Conservation (phyloP, 2,797 vertebrate genomes). For the Molossus molossus region DNA sequence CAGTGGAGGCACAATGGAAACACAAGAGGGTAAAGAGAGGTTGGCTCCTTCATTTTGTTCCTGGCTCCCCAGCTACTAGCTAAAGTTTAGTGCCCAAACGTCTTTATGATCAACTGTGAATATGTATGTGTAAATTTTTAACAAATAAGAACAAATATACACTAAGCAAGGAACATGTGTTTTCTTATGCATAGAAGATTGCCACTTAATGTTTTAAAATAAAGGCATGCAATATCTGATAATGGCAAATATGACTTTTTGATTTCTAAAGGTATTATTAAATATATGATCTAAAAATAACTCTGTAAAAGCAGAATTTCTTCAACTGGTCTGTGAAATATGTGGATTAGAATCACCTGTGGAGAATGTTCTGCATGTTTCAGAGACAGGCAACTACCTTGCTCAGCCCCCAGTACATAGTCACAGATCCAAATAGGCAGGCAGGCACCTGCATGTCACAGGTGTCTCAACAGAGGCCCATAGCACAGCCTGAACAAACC, state of each 20-base stretch:
- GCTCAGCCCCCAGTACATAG: not conserved
- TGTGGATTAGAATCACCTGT: not conserved
- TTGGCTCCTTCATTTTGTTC: not conserved
- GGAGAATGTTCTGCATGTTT: not conserved
- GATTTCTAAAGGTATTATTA: not conserved
- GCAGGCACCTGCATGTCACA: not conserved
- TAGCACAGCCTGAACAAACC: rapidly evolving
- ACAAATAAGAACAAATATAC: not conserved
- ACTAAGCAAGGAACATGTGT: not conserved
- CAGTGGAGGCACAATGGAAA: not conserved
- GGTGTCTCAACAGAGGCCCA: not conserved
- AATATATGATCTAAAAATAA: conserved; percentile 1
- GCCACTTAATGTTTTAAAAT: conserved; percentile 55
- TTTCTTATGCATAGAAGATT: not conserved
- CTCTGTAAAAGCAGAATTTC: not conserved
- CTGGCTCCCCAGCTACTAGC: not conserved
- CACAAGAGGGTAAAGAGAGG: not conserved
- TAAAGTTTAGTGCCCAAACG: not conserved
- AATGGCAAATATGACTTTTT: conserved; percentile 27
- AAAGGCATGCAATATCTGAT: conserved; percentile 35
- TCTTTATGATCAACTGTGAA: not conserved
- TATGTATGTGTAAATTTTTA: not conserved
- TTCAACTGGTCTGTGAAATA: not conserved
- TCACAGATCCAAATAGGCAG: not conserved
- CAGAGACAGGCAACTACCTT: not conserved